Base-by-base conservation (phyloP, 2,797 vertebrate genomes). In the Micromesistius poutassou region DNA sequence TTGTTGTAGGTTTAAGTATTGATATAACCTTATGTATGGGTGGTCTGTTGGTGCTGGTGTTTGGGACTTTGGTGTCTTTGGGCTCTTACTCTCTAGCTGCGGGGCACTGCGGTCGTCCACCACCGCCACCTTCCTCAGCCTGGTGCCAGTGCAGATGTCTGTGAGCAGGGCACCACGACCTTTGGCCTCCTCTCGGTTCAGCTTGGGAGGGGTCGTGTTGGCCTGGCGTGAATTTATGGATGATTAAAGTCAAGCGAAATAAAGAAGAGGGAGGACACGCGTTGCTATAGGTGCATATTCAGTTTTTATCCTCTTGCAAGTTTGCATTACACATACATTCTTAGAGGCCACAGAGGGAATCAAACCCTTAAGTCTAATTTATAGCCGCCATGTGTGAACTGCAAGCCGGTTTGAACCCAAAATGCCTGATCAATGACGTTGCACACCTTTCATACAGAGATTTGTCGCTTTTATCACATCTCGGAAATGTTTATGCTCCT, bases 31-130 rank as follows among this genome's bases (percentile, higher is more conserved):
- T 82, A 92, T 88, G 90, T 92, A 92, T 72, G 91, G 91, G 84
- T 92, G 91, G 28, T 92, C 91, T 75, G 89, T 82, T 82, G 86
- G 50, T 10, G 75, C 66, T 71, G 87, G 83, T 81, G 90, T 87
- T 50, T 81, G 85, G 83, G 83, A 80, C 81, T 80, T 82, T 80
- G 85, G 81, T 77, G 85, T 87, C 79, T 75, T 28, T 19, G 70
- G 85, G 82, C 73, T 86, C 90, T 90, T 91, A 97, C 97, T 97
- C 90, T 98, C 96, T 0, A 98, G 89, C 82, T 96, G 75, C 0
- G 97, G 97, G 0, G 96, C 96, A 1, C 97, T 98, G 84, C 96
- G 91, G 88, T 98, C 97, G 80, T 93, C 98, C 83, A 95, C 87
- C 76, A 90, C 93, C 50, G 92, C 91, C 87, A 95, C 96, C 83